Evolutionary conservation across 2,888 invertebrate species (phyloP), one percentile per base, ranked within the genome.

Genomic region (Matsumyia berberina): DNA sequence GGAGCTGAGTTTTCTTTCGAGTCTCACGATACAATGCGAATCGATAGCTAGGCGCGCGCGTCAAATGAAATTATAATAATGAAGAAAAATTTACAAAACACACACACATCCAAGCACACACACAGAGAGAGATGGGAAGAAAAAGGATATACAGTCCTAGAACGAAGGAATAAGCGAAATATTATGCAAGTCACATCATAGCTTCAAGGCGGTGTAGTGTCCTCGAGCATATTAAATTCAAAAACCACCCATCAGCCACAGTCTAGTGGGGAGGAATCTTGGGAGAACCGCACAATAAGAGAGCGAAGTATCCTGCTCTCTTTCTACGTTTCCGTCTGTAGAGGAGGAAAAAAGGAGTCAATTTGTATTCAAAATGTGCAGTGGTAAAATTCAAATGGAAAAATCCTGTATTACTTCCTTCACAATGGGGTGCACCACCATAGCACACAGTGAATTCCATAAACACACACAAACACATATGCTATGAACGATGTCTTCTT

Each of bases 351-450:
- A 76, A 76, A 66, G 58, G 62, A 83, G 78, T 83, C 83, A 78
- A 83, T 83, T 83, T 83, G 78, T 83, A 83, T 83, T 83, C 83
- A 83, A 83, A 78, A 78, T 83, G 77, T 83, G 83, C 83, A 83
- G 57, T 69, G 73, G 67, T 42, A 69, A 83, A 78, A 83, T 83
- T 83, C 83, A 83, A 83, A 83, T 78, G 73, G 83, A 83, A 83
- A 83, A 78, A 78, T 83, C 73, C 73, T 73, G 73, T 78, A 78
- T 69, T 78, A 83, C 78, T 80, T 57, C 37, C 53, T 55, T 69
- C 82, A 66, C 82, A 82, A 73, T 55, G 46, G 78, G 78, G 83
- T 83, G 83, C 83, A 83, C 35, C 60, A 51, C 57, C 24, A 58
- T 17, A 51, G 42, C 29, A 51, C 37, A 49, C n/a, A 67, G 64